Evolutionary conservation across 2,113 vertebrate species (phyloP).

Genomic region (Egretta garzetta): DNA sequence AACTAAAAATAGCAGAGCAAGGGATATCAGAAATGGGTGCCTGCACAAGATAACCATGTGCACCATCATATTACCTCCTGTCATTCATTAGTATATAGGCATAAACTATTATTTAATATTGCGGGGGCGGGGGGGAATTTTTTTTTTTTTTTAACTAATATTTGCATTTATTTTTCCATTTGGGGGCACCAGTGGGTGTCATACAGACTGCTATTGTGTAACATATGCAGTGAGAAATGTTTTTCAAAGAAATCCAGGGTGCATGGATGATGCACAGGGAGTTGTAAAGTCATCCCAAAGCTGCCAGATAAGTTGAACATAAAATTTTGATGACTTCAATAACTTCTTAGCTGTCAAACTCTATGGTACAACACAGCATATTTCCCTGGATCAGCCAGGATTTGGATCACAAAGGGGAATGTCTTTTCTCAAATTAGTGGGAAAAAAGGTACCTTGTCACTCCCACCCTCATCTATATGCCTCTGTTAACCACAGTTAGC

Average conservation of each 20-base stretch:
- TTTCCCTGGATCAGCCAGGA: neutral
- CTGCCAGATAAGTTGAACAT: neutral
- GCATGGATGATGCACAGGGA: neutral
- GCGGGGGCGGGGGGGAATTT: rapidly evolving
- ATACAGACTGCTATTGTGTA: neutral
- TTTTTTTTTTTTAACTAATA: neutral
- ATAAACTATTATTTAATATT: neutral
- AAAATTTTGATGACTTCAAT: neutral
- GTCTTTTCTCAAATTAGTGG: neutral
- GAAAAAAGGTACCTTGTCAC: neutral
- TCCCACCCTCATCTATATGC: neutral
- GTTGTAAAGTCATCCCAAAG: neutral
- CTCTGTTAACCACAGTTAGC: neutral
- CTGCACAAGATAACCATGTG: neutral
- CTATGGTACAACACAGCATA: neutral
- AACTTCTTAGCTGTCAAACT: neutral
- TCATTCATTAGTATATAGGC: neutral
- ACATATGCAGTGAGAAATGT: neutral
- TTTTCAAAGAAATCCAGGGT: neutral
- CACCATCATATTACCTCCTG: neutral
- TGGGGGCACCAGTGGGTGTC: neutral
- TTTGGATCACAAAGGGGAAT: neutral
- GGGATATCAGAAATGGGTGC: neutral
- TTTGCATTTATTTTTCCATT: neutral
- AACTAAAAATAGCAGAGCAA: neutral